Percentiles rank a stretch among this genome's conserved stretches.
These are phyloP conservation scores for Cossypha caffra DNA, from an alignment of 2,797 vertebrate species.

Conservation along the genomic window DNA sequence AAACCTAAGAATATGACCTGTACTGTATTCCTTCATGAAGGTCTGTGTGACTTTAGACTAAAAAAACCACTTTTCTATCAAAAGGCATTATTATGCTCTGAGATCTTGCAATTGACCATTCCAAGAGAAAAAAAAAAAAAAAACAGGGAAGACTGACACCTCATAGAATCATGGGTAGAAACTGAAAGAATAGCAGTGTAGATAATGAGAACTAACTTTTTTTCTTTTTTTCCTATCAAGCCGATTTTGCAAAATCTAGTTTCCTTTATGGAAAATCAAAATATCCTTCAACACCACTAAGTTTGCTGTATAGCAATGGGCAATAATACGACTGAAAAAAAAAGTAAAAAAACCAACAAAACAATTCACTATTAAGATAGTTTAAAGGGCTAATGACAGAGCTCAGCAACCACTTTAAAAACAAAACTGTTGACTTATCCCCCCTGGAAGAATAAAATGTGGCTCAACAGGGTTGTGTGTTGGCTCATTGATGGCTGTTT, in stretches of 20 bases:
- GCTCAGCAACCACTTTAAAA: not conserved
- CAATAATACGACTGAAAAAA: not conserved
- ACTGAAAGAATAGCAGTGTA: not conserved
- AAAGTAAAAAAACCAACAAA: not conserved
- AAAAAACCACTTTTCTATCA: not conserved
- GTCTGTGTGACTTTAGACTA: not conserved
- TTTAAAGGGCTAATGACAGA: not conserved
- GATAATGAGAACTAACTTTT: not conserved
- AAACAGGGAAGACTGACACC: not conserved
- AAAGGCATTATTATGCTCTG: not conserved
- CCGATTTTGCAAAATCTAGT: not conserved
- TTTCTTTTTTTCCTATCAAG: not conserved
- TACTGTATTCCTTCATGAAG: not conserved
- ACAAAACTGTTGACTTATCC: not conserved
- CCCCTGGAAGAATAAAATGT: not conserved
- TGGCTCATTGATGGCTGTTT: accelerated
- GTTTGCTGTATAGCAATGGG: not conserved
- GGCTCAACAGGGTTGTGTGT: not conserved
- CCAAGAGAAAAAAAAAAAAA: not conserved
- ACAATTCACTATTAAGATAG: accelerated
- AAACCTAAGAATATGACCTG: not conserved
- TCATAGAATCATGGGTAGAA: not conserved
- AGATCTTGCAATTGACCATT: not conserved
- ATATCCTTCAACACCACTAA: not conserved
- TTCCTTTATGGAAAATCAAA: not conserved